Conservation (phyloP, 1,140 invertebrate species). For the Tribolium madens region DNA sequence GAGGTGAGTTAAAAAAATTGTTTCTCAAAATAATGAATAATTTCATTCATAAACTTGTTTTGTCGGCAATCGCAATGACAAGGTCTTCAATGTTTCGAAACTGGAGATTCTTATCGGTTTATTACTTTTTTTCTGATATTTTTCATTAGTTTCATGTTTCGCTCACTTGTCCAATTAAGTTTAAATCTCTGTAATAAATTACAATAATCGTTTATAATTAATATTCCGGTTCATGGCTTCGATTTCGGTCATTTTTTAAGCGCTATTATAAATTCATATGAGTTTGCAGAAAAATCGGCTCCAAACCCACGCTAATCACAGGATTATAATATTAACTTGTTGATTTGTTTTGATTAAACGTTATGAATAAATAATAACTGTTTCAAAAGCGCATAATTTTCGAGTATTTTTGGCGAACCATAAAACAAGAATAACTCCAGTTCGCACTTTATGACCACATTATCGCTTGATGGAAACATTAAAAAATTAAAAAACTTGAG, state of each 20-base stretch:
- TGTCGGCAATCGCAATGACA: neutral
- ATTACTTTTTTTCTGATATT: neutral
- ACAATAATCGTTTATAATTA: neutral
- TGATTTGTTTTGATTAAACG: neutral
- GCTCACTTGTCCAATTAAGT: neutral
- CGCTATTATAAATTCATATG: neutral
- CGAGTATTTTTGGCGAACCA: too few relatives aligned
- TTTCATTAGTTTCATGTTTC: neutral
- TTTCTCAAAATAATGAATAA: neutral
- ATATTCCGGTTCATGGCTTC: neutral
- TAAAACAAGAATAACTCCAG: neutral
- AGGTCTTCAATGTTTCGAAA: conserved; percentile 13
- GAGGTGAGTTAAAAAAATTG: conserved; percentile 67
- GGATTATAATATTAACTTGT: neutral
- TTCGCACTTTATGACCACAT: neutral
- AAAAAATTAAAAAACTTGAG: neutral
- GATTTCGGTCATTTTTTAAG: neutral
- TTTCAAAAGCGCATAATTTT: too few relatives aligned
- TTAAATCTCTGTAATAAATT: neutral
- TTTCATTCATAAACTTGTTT: conserved; percentile 20
- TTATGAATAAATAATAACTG: too few relatives aligned
- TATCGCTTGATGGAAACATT: neutral
- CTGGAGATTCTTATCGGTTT: conserved; percentile 1
- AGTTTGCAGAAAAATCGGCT: neutral
- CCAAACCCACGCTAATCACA: neutral